A percentile compares a stretch with the other conserved stretches of the same genome.
Conservation (phyloP, 64 coral and sea anemone species). For the Cladopsammia gracilis region DNA sequence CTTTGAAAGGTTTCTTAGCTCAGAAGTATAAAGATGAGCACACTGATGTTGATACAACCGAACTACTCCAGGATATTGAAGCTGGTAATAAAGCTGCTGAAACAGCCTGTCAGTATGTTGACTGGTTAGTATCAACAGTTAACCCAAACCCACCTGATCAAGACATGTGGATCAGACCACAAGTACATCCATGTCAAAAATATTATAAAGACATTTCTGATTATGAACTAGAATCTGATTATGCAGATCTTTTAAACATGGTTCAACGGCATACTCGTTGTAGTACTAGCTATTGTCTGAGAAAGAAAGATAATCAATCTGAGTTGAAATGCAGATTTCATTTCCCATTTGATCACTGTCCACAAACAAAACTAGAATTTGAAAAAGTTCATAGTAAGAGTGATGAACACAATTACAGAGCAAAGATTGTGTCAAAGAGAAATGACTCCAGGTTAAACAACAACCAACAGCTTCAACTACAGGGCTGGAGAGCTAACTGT, state of each 20-base stretch:
- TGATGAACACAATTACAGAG: constrained; percentile 37
- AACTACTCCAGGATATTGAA: constrained; percentile 38
- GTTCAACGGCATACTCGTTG: constrained; percentile 56
- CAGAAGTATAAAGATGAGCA: constrained; percentile 37
- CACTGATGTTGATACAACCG: background rate
- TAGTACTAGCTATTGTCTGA: constrained; percentile 57
- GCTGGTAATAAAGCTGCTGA: constrained; percentile 41
- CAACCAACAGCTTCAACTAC: constrained; percentile 56
- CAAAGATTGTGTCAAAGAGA: constrained; percentile 56
- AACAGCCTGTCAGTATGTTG: constrained; percentile 61
- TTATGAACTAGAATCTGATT: constrained; percentile 44
- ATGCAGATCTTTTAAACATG: constrained; percentile 50
- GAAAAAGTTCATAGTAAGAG: constrained; percentile 47
- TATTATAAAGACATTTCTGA: constrained; percentile 54
- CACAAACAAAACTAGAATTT: constrained; percentile 45
- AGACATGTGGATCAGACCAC: constrained; percentile 50
- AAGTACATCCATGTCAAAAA: constrained; percentile 49
- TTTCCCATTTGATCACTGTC: constrained; percentile 42
- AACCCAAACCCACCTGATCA: constrained; percentile 56
- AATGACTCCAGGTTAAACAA: constrained; percentile 54
- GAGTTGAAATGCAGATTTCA: constrained; percentile 52
- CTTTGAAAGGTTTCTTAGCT: constrained; percentile 56
- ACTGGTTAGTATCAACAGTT: constrained; percentile 56
- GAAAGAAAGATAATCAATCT: constrained; percentile 22
- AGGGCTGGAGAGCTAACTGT: constrained; percentile 43